These are phyloP conservation scores for Bettongia penicillata DNA, from an alignment of 2,113 vertebrate species.

Conservation along the genomic window DNA sequence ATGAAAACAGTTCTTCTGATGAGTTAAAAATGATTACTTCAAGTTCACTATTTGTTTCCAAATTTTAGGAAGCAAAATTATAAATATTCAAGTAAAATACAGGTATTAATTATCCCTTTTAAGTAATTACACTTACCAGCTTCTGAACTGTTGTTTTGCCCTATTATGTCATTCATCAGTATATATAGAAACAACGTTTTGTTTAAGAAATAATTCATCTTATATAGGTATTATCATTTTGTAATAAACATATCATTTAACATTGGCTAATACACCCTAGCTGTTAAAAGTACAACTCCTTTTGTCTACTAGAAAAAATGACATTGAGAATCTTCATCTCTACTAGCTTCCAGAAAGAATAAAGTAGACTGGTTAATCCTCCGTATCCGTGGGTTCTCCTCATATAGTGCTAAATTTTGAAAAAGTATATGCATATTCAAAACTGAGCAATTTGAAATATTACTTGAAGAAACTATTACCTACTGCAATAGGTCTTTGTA, in stretches of 20 bases:
- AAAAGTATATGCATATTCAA: slow-evolving; percentile 44
- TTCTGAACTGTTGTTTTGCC: slow-evolving; percentile 14
- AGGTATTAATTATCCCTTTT: slow-evolving; percentile 40
- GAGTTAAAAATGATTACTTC: neutral
- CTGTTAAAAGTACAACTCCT: neutral
- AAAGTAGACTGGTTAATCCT: slow-evolving; percentile 62
- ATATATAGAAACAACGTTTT: slow-evolving; percentile 56
- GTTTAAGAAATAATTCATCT: slow-evolving; percentile 36
- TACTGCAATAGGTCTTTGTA: neutral
- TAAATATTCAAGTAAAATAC: slow-evolving; percentile 20
- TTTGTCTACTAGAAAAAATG: slow-evolving; percentile 54
- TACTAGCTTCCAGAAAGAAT: slow-evolving; percentile 69
- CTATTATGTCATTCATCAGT: slow-evolving; percentile 1
- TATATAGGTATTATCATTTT: slow-evolving; percentile 59
- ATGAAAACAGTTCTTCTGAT: slow-evolving; percentile 49
- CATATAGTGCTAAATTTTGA: slow-evolving; percentile 26
- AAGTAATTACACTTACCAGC: slow-evolving; percentile 17
- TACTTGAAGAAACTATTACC: slow-evolving; percentile 56
- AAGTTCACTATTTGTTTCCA: slow-evolving; percentile 11
- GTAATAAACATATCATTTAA: slow-evolving; percentile 66
- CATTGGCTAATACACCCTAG: slow-evolving; percentile 58
- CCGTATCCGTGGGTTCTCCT: slow-evolving; percentile 54
- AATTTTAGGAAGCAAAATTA: slow-evolving; percentile 47
- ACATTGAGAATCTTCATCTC: slow-evolving; percentile 64
- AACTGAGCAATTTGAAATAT: slow-evolving; percentile 70